These are phyloP conservation scores for Lepidurus arcticus DNA, from an alignment of 1,140 invertebrate genomes.

Conservation along the genomic window DNA sequence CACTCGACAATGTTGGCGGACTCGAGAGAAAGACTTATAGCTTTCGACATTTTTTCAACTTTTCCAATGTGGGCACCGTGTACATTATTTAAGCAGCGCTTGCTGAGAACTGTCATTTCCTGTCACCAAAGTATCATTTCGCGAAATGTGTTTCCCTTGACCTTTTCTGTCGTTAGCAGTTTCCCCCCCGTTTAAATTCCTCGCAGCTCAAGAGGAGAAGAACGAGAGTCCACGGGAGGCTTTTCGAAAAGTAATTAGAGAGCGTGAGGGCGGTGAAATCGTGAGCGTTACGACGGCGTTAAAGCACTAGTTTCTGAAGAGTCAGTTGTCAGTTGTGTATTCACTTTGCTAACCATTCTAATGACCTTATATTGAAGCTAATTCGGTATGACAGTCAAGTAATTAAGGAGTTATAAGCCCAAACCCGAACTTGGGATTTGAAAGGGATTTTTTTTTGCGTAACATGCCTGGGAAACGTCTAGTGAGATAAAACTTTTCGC, in stretches of 20 bases:
- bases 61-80: neutral
- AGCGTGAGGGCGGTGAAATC: neutral
- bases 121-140: neutral
- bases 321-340: neutral
- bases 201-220: neutral
- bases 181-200: neutral
- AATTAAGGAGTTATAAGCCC: neutral
- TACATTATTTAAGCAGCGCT: neutral
- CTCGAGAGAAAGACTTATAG: neutral
- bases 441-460: neutral
- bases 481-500: neutral
- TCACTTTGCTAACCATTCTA: neutral
- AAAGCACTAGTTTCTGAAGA: neutral
- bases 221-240: neutral
- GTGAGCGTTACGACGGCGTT: neutral
- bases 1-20: neutral
- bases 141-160: neutral
- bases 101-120: neutral
- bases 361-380: neutral
- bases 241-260: neutral
- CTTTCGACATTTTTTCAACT: neutral
- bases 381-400: neutral
- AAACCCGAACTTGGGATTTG: neutral
- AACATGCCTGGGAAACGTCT: neutral
- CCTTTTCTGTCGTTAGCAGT: neutral